These are phyloP conservation scores for Microplitis manilae DNA, from an alignment of 2,888 invertebrate genomes.

Conservation along the genomic window DNA sequence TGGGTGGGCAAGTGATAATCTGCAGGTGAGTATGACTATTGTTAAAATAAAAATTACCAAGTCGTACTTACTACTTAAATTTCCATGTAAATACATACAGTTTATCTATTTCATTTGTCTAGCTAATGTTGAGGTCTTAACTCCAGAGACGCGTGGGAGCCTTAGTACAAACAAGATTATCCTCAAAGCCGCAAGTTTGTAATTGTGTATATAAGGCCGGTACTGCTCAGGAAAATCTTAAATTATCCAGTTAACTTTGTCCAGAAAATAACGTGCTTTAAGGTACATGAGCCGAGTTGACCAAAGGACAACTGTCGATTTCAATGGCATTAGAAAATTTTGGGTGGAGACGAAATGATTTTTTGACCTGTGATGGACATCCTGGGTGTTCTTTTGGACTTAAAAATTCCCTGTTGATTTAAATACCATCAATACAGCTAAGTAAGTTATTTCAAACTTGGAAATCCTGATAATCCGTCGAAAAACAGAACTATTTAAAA, in stretches of 20 bases:
- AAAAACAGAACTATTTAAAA: slow-evolving; percentile 14
- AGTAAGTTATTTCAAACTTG: slow-evolving; percentile 53
- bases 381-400: neutral
- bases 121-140: neutral
- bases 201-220: slow-evolving; percentile 60
- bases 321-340: slow-evolving; percentile 48
- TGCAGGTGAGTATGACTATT: slow-evolving; percentile 66
- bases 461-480: slow-evolving; percentile 52
- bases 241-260: slow-evolving; percentile 68
- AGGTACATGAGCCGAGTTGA: slow-evolving; percentile 16
- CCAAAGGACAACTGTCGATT: slow-evolving; percentile 39
- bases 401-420: slow-evolving; percentile 12
- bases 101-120: neutral
- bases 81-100: neutral
- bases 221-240: slow-evolving; percentile 54
- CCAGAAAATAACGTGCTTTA: slow-evolving; percentile 41
- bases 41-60: slow-evolving; percentile 45
- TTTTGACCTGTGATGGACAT: neutral
- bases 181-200: slow-evolving; percentile 63
- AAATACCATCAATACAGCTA: neutral
- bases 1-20: slow-evolving; percentile 68
- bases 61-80: slow-evolving; percentile 6
- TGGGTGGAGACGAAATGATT: slow-evolving; percentile 6
- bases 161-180: slow-evolving; percentile 52
- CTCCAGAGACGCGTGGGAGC: slow-evolving; percentile 34